Evolutionary conservation across 2,797 vertebrate genomes (phyloP), one percentile per base, ranked within the genome.

Genomic region (Smutsia temminckii): DNA sequence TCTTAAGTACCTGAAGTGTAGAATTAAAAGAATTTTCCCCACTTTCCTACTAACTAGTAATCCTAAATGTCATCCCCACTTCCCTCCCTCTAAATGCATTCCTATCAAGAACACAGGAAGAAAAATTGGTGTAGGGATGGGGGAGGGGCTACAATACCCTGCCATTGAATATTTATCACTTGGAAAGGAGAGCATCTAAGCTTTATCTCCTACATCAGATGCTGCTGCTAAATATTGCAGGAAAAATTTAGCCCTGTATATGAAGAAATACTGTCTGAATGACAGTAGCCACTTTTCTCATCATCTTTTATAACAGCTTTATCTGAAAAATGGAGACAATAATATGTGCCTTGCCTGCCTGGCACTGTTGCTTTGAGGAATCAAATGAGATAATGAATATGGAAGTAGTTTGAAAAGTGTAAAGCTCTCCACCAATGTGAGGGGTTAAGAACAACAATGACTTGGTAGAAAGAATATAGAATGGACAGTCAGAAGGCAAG

Each of bases 281-380:
- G 92, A 95, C 74, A 86, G 89, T 91, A 96, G 49, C 85, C 78
- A 84, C 89, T 96, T 96, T 96, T 78, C 88, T 89, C 64, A 93
- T 96, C 85, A 94, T 95, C 51, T 93, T 96, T 95, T 89, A 72
- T 94, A 96, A 94, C 51, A 61, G 74, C 74, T 97, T 96, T 95
- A 85, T 95, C 88, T 92, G 55, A 25, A 96, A 96, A 96, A 72
- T 64, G 27, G 91, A 86, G 88, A 84, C 78, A 96, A 68, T 91
- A 92, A 77, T 63, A 42, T 80, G 69, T 92, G 81, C 59, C 64
- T 49, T 84, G 61, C 55, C 78, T 77, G 42, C 74, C 34, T 88
- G 25, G 12, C 7, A 0, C 61, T 46, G 74, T 75, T 91, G 74
- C 83, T 94, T 83, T 57, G 85, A 87, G 83, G 46, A 12, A 86